Percentiles rank a stretch among this genome's conserved stretches.
These are phyloP conservation scores for Nymphicus hollandicus DNA, from an alignment of 2,113 vertebrate species.

Conservation along the genomic window DNA sequence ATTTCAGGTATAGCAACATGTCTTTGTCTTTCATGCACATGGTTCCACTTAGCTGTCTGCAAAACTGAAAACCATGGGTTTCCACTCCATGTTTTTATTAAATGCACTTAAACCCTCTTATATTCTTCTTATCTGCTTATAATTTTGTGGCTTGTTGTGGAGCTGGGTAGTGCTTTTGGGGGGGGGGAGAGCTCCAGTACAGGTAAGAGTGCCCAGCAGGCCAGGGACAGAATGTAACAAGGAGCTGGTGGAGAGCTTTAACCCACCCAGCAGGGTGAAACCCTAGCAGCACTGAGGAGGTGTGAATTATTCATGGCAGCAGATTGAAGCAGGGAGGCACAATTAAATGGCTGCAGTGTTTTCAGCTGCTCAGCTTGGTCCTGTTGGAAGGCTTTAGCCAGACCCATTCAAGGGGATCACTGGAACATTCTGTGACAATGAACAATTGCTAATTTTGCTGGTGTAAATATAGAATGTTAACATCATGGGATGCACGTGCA, in stretches of 20 bases:
- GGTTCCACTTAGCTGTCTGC: not conserved
- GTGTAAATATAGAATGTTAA: not conserved
- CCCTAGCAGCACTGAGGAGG: not conserved
- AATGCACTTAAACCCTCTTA: not conserved
- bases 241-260: not conserved
- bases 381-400: not conserved
- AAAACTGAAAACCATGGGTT: not conserved
- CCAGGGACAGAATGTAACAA: not conserved
- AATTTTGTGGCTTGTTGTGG: not conserved
- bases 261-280: not conserved
- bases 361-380: not conserved
- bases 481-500: not conserved
- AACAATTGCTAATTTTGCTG: not conserved
- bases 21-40: not conserved
- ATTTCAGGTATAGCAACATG: conserved; percentile 86
- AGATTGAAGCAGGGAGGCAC: conserved; percentile 2
- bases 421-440: not conserved
- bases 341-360: not conserved
- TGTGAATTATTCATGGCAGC: conserved; percentile 55
- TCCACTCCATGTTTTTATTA: not conserved
- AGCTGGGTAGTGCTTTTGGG: not conserved
- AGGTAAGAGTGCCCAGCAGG: not conserved
- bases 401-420: not conserved
- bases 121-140: not conserved
- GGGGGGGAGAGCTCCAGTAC: not conserved